A percentile compares a stretch with the other conserved stretches of the same genome.
phyloP scores from a whole-genome alignment of 2,888 invertebrate genomes.

The Zygothrica quintamaculata region DNA sequence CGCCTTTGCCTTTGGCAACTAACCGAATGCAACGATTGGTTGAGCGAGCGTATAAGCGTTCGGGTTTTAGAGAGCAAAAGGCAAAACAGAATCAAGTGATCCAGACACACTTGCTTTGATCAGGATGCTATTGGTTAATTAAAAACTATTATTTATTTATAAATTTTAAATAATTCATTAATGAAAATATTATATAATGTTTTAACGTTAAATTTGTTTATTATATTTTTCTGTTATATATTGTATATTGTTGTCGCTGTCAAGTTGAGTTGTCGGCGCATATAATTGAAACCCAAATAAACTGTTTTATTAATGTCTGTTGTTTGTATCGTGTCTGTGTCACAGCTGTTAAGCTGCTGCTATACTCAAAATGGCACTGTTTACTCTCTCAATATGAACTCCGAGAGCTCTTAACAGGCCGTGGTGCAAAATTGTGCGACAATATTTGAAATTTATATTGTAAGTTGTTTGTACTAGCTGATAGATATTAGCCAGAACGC shows the following conservation, averaged over 20 bases:
- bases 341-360: slow-evolving; percentile 28
- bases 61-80: neutral
- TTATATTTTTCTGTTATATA: neutral
- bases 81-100: neutral
- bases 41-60: neutral
- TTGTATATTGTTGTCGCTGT: neutral
- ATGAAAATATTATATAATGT: neutral
- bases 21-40: neutral
- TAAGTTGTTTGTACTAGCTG: neutral
- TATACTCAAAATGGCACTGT: slow-evolving; percentile 51
- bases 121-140: neutral
- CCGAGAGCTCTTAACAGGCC: slow-evolving; percentile 32
- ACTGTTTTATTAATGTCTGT: slow-evolving; percentile 29
- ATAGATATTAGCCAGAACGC: too few species aligned
- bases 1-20: neutral
- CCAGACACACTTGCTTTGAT: neutral
- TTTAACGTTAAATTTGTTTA: neutral
- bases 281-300: neutral
- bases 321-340: slow-evolving; percentile 22
- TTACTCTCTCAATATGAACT: slow-evolving; percentile 27
- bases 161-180: neutral
- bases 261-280: neutral
- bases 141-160: neutral
- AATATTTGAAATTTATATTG: neutral
- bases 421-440: slow-evolving; percentile 37